Percentiles rank a stretch among this genome's conserved stretches.
phyloP scores from a whole-genome alignment of 2,888 invertebrate species.

The Xestia xanthographa region DNA sequence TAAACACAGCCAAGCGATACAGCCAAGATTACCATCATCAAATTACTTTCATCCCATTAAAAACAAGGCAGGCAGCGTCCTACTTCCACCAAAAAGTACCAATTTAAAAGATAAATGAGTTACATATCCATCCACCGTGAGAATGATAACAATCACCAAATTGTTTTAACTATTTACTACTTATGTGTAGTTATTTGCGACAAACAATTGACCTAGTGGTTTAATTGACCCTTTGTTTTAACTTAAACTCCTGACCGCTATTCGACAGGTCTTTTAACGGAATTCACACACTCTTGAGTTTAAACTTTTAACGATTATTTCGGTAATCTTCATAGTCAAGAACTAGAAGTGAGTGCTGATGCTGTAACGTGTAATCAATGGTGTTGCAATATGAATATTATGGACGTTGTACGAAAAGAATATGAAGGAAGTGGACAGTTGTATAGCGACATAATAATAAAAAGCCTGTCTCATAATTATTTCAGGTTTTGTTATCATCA shows the following conservation, averaged over 20 bases:
- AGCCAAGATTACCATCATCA: conserved; percentile 20
- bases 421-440: background rate
- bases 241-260: conserved; percentile 52
- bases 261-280: conserved; percentile 35
- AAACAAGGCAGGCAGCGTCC: conserved; percentile 13
- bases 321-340: conserved; percentile 29
- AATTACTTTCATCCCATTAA: conserved; percentile 40
- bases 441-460: background rate
- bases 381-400: conserved; percentile 1
- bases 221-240: conserved; percentile 63
- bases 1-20: background rate
- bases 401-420: background rate
- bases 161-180: conserved; percentile 55
- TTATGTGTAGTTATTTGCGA: conserved; percentile 40
- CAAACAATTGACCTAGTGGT: conserved; percentile 55
- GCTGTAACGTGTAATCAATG: background rate
- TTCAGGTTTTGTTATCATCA: too few species aligned
- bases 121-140: conserved; percentile 62
- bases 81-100: conserved; percentile 25
- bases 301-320: conserved; percentile 49
- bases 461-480: background rate
- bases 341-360: background rate
- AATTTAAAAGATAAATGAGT: conserved; percentile 27
- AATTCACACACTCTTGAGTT: conserved; percentile 53
- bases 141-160: conserved; percentile 61